Percentiles rank a stretch among this genome's conserved stretches.
Evolutionary conservation across 2,888 invertebrate species (phyloP).

Genomic region (Notocelia uddmanniana): DNA sequence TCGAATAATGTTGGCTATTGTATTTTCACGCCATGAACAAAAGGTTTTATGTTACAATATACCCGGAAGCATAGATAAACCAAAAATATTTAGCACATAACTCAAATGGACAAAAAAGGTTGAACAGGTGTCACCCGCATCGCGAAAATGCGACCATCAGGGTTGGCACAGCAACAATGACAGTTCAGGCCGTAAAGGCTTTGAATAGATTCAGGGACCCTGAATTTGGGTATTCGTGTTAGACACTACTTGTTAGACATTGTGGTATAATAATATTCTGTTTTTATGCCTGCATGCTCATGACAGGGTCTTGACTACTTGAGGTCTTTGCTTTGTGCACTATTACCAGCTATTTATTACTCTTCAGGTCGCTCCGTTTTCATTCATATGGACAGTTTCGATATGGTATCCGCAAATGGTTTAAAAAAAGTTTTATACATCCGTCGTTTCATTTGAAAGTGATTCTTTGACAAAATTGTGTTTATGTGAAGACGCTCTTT

Average conservation of each 20-base stretch:
- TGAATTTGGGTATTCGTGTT: constrained; percentile 17
- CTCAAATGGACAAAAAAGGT: constrained; percentile 39
- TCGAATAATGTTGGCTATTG: background rate
- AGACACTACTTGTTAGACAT: background rate
- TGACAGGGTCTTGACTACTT: too few relatives aligned
- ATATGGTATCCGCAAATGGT: too few relatives aligned
- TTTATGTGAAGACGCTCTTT: background rate
- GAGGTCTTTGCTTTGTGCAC: too few relatives aligned
- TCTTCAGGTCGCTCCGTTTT: too few relatives aligned
- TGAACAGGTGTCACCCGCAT: constrained; percentile 41
- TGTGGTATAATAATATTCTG: background rate
- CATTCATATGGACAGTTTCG: too few relatives aligned
- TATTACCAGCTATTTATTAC: too few relatives aligned
- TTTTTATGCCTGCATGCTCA: too few relatives aligned
- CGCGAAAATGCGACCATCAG: constrained; percentile 41
- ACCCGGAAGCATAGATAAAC: constrained; percentile 28
- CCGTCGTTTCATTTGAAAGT: background rate
- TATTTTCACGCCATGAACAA: constrained; percentile 1
- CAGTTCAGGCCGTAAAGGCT: constrained; percentile 15
- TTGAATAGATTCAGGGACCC: constrained; percentile 30
- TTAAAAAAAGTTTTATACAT: background rate
- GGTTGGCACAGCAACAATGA: constrained; percentile 37
- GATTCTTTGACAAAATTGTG: background rate
- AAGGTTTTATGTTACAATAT: background rate
- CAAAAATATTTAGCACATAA: constrained; percentile 39